These are phyloP conservation scores for Hemithea aestivaria DNA, from an alignment of 2,888 invertebrate species.

Conservation along the genomic window DNA sequence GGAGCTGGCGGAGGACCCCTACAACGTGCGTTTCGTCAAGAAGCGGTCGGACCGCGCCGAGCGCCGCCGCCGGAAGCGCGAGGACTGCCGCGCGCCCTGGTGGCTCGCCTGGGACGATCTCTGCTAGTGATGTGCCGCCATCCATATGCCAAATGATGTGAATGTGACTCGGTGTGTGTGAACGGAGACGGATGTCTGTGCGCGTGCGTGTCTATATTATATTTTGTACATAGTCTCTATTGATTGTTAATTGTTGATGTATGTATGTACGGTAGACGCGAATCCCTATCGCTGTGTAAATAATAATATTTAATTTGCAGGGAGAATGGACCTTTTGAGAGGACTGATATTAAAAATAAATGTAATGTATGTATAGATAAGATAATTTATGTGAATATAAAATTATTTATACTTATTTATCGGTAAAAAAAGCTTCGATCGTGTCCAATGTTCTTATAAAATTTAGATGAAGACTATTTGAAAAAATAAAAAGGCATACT, in stretches of 20 bases:
- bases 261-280: conserved; percentile 77
- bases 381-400: conserved; percentile 78
- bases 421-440: conserved; percentile 78
- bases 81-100: conserved; percentile 67
- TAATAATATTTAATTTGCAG: conserved; percentile 78
- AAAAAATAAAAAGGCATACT: conserved; percentile 77
- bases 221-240: conserved; percentile 79
- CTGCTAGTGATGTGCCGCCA: conserved; percentile 74
- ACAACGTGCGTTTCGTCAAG: conserved; percentile 94
- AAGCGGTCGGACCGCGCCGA: conserved; percentile 86
- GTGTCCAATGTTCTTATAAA: conserved; percentile 80
- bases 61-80: conserved; percentile 85
- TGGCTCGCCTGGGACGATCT: conserved; percentile 69
- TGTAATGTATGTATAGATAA: conserved; percentile 79
- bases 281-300: conserved; percentile 79
- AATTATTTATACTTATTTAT: conserved; percentile 80
- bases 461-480: conserved; percentile 80
- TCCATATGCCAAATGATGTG: conserved; percentile 74
- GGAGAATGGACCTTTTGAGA: conserved; percentile 80
- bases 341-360: conserved; percentile 79
- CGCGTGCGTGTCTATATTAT: conserved; percentile 62
- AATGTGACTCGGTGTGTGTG: conserved; percentile 58
- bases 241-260: conserved; percentile 80
- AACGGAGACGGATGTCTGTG: conserved; percentile 61
- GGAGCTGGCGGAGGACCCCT: conserved; percentile 96